Conservation (phyloP, 2,113 vertebrate species). For the Octodon degus region DNA sequence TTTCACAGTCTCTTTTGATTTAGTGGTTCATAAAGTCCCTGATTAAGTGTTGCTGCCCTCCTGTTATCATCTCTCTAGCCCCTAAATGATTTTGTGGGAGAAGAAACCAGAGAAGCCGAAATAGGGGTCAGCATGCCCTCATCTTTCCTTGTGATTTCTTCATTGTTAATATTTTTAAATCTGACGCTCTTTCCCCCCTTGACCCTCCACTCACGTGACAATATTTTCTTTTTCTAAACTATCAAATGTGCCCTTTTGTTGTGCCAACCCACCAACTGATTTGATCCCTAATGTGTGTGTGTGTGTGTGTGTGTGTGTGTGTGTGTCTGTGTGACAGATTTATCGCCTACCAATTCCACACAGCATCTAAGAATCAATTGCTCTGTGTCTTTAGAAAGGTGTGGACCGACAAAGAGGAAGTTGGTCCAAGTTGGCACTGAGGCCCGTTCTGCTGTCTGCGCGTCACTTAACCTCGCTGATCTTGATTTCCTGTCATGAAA, state of each 20-base stretch:
- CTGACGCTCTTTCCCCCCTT: slow-evolving; percentile 18
- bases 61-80: slow-evolving; percentile 66
- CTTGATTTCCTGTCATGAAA: not conserved
- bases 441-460: not conserved
- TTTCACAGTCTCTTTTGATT: slow-evolving; percentile 88
- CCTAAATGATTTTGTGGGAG: slow-evolving; percentile 72
- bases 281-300: not conserved
- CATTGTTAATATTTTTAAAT: not conserved
- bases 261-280: not conserved
- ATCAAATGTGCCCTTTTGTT: not conserved
- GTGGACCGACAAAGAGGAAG: not conserved
- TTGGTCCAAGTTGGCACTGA: not conserved
- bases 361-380: not conserved
- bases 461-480: not conserved
- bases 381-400: not conserved
- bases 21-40: slow-evolving; percentile 86
- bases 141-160: not conserved
- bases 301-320: too few relatives aligned
- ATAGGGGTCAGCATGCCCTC: slow-evolving; percentile 55
- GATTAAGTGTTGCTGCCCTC: slow-evolving; percentile 79
- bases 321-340: not conserved
- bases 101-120: slow-evolving; percentile 76
- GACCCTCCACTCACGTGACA: slow-evolving; percentile 9
- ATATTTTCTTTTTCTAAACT: slow-evolving; percentile 24
- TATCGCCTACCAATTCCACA: not conserved